Base-by-base conservation (phyloP, 2,888 invertebrate genomes). In the Crossocerus cetratus region DNA sequence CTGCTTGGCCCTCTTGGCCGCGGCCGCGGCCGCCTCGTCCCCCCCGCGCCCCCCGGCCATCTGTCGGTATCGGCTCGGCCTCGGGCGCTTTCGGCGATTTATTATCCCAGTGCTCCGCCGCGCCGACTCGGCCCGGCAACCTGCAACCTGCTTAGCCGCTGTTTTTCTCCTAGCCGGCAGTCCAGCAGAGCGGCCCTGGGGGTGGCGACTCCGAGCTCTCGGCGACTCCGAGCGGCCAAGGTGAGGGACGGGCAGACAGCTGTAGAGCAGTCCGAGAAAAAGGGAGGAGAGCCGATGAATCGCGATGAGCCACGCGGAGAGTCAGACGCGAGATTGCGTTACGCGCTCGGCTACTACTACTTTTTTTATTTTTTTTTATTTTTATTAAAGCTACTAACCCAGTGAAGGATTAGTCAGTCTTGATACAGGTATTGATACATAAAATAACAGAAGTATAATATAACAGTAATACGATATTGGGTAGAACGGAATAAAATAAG, bases 131-230 rank as follows among this genome's bases (percentile, higher is more conserved):
- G 74, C 68, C 77, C n/a, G n/a, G n/a, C n/a, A n/a, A n/a, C n/a
- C n/a, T 73, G 61, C 69, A 62, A 79, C 76, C 84, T 82, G 83
- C 80, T 85, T 85, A 84, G 85, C 80, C 77, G 80, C 72, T 79
- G 83, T 80, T 83, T 84, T 83, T 81, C 8, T n/a, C 78, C 71
- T 73, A 76, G 76, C 77, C 72, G 65, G 73, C 70, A n/a, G n/a
- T n/a, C n/a, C n/a, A n/a, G n/a, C n/a, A n/a, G n/a, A n/a, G n/a
- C n/a, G n/a, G n/a, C n/a, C n/a, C n/a, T n/a, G n/a, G n/a, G n/a
- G n/a, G n/a, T n/a, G n/a, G n/a, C n/a, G n/a, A n/a, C n/a, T n/a
- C n/a, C n/a, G n/a, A n/a, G n/a, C n/a, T n/a, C n/a, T n/a, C n/a
- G n/a, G n/a, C n/a, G n/a, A n/a, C 8, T n/a, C 78, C 71, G 72